Base-by-base conservation (phyloP, 2,888 invertebrate genomes). In the Zygaena filipendulae region DNA sequence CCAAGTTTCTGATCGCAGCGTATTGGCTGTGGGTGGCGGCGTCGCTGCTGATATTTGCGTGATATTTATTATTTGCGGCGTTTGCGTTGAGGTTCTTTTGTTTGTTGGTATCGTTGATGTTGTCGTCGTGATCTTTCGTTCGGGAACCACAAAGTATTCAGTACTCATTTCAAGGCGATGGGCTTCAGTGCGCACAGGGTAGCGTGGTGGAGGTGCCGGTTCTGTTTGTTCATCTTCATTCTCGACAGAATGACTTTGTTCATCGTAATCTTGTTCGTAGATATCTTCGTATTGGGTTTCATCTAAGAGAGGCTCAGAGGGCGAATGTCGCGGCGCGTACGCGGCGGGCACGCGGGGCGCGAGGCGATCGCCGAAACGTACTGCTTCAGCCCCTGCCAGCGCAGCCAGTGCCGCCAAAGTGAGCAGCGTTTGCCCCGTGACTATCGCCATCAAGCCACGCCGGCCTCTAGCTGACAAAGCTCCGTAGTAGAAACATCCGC, bases 1-100 rank as follows among this genome's bases (percentile, higher is more conserved):
- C 97, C 97, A 96, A 11, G 91, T 84, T 58, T 94, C 92, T 41
- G 87, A 81, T 29, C 91, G 81, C 25, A 88, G 63, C 27, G 83
- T 68, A 3, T 68, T 62, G 5, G 57, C 41, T 3, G 50, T 36
- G 11, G 55, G 58, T 24, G 57, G 45, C 4, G 57, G 53, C 30
- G 64, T 35, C 16, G 45, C 36, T 27, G 49, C 38, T 43, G 52
- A 42, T 27, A 56, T 40, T 32, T 64, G 55, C 26, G 62, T 44
- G 4, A 29, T 39, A 13, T 39, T 35, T 23, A 11, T 23, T 43
- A 69, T 68, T 3, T 38, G 27, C 19, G 47, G 50, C 8, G 55
- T 42, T 11, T 50, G 43, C n/a, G 52, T 56, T 34, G 45, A 52
- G 39, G 40, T 60, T 43, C 43, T 57, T 35, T 47, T 69, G 47